phyloP scores from a whole-genome alignment of 2,888 invertebrate genomes.

The Philonicus albiceps region DNA sequence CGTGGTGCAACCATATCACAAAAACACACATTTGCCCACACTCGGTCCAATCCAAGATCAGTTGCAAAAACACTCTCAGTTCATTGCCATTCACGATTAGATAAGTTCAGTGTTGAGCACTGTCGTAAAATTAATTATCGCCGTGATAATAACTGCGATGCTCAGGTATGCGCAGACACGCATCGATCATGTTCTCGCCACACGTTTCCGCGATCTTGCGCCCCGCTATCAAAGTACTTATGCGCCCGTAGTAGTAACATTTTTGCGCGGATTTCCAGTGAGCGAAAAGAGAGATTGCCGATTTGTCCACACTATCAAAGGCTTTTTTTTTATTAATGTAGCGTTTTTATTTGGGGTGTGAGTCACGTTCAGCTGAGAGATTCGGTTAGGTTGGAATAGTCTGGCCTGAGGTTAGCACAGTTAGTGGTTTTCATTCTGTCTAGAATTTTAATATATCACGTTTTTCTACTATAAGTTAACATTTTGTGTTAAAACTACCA shows the following conservation, averaged over 20 bases:
- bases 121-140: background rate
- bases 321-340: background rate
- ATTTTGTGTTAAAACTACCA: background rate
- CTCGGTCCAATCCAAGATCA: background rate
- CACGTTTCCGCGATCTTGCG: background rate
- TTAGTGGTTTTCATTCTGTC: background rate
- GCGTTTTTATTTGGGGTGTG: background rate
- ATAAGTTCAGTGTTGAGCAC: background rate
- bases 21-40: background rate
- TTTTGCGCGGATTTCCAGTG: background rate
- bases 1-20: background rate
- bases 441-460: background rate
- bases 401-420: background rate
- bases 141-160: background rate
- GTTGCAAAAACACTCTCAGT: background rate
- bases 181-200: background rate
- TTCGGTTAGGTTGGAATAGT: background rate
- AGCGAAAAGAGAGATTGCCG: background rate
- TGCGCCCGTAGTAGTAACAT: background rate
- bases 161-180: background rate
- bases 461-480: background rate
- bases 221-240: background rate
- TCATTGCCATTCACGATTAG: background rate
- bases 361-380: background rate
- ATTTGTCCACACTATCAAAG: background rate